Percentiles rank a stretch among this genome's conserved stretches.
Evolutionary conservation across 1,140 invertebrate genomes (phyloP).

Genomic region (Drosophila kepulauana): DNA sequence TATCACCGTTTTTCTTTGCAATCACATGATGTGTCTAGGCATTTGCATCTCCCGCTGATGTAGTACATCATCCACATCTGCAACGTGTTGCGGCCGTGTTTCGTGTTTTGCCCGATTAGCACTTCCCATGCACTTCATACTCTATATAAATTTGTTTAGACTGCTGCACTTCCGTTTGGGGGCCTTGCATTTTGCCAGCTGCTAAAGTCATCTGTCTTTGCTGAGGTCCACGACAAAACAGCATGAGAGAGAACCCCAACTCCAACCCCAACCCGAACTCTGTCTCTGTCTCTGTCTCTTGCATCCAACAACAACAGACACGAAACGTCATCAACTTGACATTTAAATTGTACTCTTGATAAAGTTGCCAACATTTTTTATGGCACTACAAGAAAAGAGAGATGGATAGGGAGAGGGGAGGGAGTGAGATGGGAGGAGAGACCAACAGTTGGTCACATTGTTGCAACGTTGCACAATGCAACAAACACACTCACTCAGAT

Average conservation of each 20-base stretch:
- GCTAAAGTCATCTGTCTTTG: slow-evolving; percentile 51
- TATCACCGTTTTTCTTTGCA: slow-evolving; percentile 2
- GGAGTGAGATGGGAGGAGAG: neutral
- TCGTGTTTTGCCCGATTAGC: slow-evolving; percentile 72
- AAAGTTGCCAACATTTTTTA: slow-evolving; percentile 78
- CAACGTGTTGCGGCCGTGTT: slow-evolving; percentile 49
- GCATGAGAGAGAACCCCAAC: slow-evolving; percentile 32
- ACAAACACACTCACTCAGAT: slow-evolving; percentile 14
- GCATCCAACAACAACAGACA: slow-evolving; percentile 72
- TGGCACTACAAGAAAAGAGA: slow-evolving; percentile 12
- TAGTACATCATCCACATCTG: slow-evolving; percentile 4
- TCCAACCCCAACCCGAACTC: slow-evolving; percentile 15
- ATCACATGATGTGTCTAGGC: slow-evolving; percentile 12
- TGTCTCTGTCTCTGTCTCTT: neutral
- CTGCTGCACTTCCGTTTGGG: slow-evolving; percentile 76
- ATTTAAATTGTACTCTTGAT: slow-evolving; percentile 81
- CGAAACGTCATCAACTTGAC: slow-evolving; percentile 76
- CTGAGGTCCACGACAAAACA: slow-evolving; percentile 29
- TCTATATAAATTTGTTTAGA: slow-evolving; percentile 74
- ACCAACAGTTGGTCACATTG: slow-evolving; percentile 55
- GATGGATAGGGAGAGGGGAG: neutral
- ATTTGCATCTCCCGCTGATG: slow-evolving; percentile 8
- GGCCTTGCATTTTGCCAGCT: slow-evolving; percentile 57
- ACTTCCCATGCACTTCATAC: slow-evolving; percentile 64
- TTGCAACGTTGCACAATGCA: slow-evolving; percentile 35